Percentiles rank a stretch among this genome's conserved stretches.
These are phyloP conservation scores for Amazona finschi DNA, from an alignment of 2,797 vertebrate species.

Conservation along the genomic window DNA sequence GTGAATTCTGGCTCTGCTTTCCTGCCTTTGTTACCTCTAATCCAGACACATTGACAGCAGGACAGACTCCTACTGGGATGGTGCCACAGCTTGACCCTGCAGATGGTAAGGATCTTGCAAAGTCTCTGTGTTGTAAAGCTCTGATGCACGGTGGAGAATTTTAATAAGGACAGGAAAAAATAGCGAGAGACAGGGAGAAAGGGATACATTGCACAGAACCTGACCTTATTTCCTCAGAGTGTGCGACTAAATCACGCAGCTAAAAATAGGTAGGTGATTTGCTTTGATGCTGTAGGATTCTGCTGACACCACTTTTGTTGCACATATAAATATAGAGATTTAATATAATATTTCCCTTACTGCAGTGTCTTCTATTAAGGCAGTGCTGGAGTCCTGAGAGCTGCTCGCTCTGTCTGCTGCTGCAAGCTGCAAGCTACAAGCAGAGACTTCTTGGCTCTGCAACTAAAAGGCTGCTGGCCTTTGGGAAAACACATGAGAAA, in stretches of 20 bases:
- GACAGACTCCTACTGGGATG: slow-evolving; percentile 10
- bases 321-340: slow-evolving; percentile 64
- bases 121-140: background rate
- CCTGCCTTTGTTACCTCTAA: background rate
- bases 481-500: background rate
- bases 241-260: slow-evolving; percentile 55
- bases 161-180: slow-evolving; percentile 54
- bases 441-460: background rate
- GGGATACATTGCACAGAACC: slow-evolving; percentile 36
- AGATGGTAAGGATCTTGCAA: background rate
- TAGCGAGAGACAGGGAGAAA: slow-evolving; percentile 19
- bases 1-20: background rate
- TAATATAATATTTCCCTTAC: slow-evolving; percentile 64
- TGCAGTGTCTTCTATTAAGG: slow-evolving; percentile 15
- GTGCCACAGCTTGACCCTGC: slow-evolving; percentile 2
- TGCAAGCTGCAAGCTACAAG: background rate
- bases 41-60: background rate
- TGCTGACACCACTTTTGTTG: slow-evolving; percentile 69
- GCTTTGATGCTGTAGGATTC: slow-evolving; percentile 65
- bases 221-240: slow-evolving; percentile 62
- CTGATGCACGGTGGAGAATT: slow-evolving; percentile 53
- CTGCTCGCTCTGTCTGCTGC: background rate
- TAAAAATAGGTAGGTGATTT: slow-evolving; percentile 68
- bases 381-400: slow-evolving; percentile 10
- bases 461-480: background rate